Percentiles rank a stretch among this genome's conserved stretches.
These are phyloP conservation scores for Bettongia penicillata DNA, from an alignment of 2,113 vertebrate genomes.

Conservation along the genomic window DNA sequence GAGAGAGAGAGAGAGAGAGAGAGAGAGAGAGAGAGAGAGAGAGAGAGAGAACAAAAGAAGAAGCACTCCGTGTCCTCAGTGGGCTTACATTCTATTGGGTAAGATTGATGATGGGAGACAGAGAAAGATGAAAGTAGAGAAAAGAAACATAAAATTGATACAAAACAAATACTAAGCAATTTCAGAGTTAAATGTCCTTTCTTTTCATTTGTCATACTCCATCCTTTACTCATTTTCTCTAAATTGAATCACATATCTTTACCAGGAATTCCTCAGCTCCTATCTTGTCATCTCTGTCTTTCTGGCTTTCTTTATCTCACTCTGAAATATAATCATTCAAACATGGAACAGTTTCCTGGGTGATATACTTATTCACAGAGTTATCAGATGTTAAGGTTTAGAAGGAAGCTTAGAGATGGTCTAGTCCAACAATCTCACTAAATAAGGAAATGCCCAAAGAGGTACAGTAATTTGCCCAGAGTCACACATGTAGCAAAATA, in stretches of 20 bases:
- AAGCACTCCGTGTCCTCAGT: not conserved
- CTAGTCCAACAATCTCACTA: not conserved
- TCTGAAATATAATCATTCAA: not conserved
- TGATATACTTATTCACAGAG: not conserved
- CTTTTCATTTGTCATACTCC: not conserved
- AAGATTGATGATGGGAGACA: not conserved
- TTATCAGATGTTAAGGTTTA: not conserved
- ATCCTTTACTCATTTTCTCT: not conserved
- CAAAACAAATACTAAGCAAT: not conserved
- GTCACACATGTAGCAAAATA: not conserved
- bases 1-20: not conserved
- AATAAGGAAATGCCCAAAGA: not conserved
- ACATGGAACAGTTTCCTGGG: not conserved
- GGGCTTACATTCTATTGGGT: not conserved
- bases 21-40: not conserved
- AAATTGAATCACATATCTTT: not conserved
- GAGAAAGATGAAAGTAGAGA: not conserved
- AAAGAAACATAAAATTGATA: not conserved
- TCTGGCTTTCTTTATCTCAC: not conserved
- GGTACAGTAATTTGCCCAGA: not conserved
- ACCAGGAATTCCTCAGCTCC: not conserved
- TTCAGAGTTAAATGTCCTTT: not conserved
- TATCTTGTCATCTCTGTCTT: not conserved
- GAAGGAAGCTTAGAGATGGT: not conserved
- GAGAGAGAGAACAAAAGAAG: not conserved